Percentiles rank a stretch among this genome's conserved stretches.
These are phyloP conservation scores for Falco naumanni DNA, from an alignment of 2,797 vertebrate genomes.

Conservation along the genomic window DNA sequence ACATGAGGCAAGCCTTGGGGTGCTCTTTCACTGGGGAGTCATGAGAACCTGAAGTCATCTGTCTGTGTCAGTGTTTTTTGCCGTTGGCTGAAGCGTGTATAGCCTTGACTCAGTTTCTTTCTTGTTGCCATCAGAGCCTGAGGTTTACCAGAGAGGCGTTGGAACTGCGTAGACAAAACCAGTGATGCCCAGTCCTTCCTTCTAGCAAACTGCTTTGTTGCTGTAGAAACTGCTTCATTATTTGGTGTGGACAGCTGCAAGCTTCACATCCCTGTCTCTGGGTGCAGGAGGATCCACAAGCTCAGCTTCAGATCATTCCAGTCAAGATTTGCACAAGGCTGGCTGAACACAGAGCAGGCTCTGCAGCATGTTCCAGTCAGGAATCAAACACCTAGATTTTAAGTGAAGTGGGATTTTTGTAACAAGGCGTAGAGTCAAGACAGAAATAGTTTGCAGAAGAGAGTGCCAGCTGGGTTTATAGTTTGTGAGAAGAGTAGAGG, in stretches of 20 bases:
- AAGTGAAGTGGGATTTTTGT: neutral
- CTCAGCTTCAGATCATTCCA: neutral
- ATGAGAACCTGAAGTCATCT: neutral
- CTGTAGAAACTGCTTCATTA: neutral
- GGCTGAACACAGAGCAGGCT: neutral
- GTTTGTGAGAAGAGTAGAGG: neutral
- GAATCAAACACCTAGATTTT: neutral
- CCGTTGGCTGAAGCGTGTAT: neutral
- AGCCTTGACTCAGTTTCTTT: neutral
- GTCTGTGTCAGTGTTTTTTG: neutral
- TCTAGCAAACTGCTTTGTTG: neutral
- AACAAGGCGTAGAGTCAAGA: neutral
- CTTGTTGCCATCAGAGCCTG: neutral
- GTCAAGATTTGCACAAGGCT: neutral
- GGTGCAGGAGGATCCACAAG: neutral
- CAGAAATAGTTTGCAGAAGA: neutral
- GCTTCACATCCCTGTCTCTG: neutral
- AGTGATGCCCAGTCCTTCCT: neutral
- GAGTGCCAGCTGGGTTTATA: neutral
- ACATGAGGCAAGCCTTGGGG: neutral
- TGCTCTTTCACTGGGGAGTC: neutral
- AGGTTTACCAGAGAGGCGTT: neutral
- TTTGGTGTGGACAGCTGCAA: neutral
- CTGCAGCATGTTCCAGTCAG: neutral
- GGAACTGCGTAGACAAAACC: neutral